These are phyloP conservation scores for Aix galericulata DNA, from an alignment of 2,113 vertebrate genomes.

Conservation along the genomic window DNA sequence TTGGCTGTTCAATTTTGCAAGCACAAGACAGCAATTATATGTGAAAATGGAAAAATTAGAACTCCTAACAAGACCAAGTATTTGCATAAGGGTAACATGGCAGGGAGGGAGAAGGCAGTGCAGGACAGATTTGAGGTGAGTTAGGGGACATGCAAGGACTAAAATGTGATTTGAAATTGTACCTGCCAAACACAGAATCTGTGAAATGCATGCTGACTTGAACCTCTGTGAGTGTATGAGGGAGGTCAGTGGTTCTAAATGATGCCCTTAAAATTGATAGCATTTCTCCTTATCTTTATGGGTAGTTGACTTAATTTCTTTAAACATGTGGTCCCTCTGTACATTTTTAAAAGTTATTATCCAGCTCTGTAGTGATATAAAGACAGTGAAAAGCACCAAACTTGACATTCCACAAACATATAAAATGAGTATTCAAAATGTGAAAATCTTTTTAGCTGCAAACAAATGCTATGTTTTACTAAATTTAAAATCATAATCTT, in stretches of 20 bases:
- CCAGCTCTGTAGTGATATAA: background rate
- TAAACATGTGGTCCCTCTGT: background rate
- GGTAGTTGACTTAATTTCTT: background rate
- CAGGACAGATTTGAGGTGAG: background rate
- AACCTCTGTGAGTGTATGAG: accelerated
- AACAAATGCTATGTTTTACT: background rate
- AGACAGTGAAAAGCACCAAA: background rate
- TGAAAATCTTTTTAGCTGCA: background rate
- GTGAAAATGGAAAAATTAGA: conserved; percentile 14
- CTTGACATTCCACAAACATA: background rate
- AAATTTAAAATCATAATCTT: background rate
- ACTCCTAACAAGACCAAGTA: background rate
- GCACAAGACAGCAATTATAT: conserved; percentile 26
- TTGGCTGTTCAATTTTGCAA: background rate
- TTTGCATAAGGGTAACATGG: background rate
- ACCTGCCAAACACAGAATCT: background rate
- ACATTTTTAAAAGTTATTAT: background rate
- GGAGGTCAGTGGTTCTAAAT: background rate
- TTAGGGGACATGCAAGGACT: background rate
- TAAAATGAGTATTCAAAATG: background rate
- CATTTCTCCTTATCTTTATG: background rate
- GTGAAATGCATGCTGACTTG: background rate
- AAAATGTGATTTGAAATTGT: background rate
- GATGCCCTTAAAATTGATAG: background rate
- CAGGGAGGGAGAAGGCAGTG: too few relatives aligned